Percentiles rank a stretch among this genome's conserved stretches.
These are phyloP conservation scores for Drosophila buzzatii DNA, from an alignment of 2,888 invertebrate genomes.

Conservation along the genomic window DNA sequence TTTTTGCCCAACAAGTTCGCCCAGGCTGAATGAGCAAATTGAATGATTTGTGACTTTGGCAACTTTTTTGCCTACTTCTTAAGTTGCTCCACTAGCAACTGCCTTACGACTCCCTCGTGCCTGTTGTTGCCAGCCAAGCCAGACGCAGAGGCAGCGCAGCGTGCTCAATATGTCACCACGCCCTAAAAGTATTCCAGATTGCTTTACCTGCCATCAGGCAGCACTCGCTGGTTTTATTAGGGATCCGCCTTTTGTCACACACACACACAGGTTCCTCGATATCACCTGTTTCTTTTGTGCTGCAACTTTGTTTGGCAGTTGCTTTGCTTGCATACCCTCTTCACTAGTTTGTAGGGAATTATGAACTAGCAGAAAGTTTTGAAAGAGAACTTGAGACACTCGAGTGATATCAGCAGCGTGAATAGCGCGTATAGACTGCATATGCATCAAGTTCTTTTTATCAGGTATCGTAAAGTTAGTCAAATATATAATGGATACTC, in stretches of 20 bases:
- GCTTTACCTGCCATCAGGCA: conserved; percentile 35
- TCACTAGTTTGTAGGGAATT: neutral
- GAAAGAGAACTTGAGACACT: neutral
- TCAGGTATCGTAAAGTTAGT: neutral
- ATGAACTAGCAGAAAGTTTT: neutral
- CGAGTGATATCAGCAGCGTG: neutral
- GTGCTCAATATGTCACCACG: conserved; percentile 30
- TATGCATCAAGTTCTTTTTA: neutral
- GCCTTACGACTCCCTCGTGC: conserved; percentile 61
- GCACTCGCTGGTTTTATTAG: conserved; percentile 43
- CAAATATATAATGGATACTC: neutral
- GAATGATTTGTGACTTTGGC: conserved; percentile 65
- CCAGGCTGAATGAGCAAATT: conserved; percentile 39
- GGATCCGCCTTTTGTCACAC: conserved; percentile 21
- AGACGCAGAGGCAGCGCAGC: conserved; percentile 19
- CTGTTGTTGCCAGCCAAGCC: conserved; percentile 5
- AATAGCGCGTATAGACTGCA: neutral
- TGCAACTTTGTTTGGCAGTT: conserved; percentile 15
- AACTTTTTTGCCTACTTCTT: conserved; percentile 36
- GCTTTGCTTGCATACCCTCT: conserved; percentile 14
- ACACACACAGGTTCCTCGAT: neutral
- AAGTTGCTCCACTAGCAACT: conserved; percentile 19
- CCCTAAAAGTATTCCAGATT: conserved; percentile 29
- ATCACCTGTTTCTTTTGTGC: conserved; percentile 15
- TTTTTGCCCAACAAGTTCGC: conserved; percentile 4